Evolutionary conservation across 2,797 vertebrate species (phyloP), one percentile per base, ranked within the genome.

Genomic region (Lepidocolaptes lacrymiger): DNA sequence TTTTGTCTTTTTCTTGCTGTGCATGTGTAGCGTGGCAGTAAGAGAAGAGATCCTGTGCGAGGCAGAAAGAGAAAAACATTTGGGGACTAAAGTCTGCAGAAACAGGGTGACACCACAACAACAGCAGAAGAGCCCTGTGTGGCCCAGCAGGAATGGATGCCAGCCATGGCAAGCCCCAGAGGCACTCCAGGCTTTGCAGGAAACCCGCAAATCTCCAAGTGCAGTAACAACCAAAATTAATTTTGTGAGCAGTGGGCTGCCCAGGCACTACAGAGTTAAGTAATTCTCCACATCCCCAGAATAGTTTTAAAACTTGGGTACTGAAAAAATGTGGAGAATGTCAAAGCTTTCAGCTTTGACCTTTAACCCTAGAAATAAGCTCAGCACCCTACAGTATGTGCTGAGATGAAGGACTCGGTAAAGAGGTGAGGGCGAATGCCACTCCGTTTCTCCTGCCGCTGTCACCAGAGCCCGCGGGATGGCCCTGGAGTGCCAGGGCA

Each of bases 1-100:
- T 95, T 98, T 98, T 8, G 85, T 84, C 91, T 98, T 97, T 81
- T 98, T 98, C 91, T 34, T 97, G 83, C 97, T 98, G 92, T 91
- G 98, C 46, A 97, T 96, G 23, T 98, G 98, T 83, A 99, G 98
- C 0, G 98, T 98, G 3, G 98, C 98, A 7, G 97, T 98, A 87
- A 98, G 98, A 21, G 97, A 95, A 44, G 96, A 98, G 75, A 98
- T 98, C 88, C 98, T 98, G 86, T 13, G 32, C 23, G 56, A n/a
- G 36, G 68, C 17, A 30, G 22, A 62, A 78, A 88, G 44, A 59
- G 34, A 94, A 37, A 89, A 81, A 32, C 4, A 21, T 62, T 44
- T 69, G 46, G 46, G 27, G 48, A 59, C 26, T 34, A 16, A 85
- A 76, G 20, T 9, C 27, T 81, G 32, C 52, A 74, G 76, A 52